Percentiles rank a stretch among this genome's conserved stretches.
These are phyloP conservation scores for Gymnocheta viridis DNA, from an alignment of 2,888 invertebrate genomes.

Conservation along the genomic window DNA sequence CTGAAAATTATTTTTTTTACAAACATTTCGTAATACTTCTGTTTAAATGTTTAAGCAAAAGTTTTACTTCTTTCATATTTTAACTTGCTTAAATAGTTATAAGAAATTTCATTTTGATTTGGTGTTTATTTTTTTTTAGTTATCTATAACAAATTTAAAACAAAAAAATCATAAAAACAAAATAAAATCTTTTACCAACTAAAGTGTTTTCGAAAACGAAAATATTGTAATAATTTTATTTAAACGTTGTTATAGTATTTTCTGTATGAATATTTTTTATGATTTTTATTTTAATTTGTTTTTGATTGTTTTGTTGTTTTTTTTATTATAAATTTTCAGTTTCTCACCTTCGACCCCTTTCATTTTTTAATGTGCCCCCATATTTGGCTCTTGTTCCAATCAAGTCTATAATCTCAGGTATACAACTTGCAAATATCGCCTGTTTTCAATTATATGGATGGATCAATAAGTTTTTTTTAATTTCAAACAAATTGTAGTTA, in stretches of 20 bases:
- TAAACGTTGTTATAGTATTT: conserved; percentile 72
- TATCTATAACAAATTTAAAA: conserved; percentile 55
- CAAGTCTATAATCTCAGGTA: conserved; percentile 99
- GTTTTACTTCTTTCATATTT: conserved; percentile 59
- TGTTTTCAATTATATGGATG: conserved; percentile 83
- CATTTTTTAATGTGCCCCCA: conserved; percentile 99
- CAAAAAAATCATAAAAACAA: conserved; percentile 53
- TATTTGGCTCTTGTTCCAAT: conserved; percentile 99
- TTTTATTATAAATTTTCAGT: conserved; percentile 71
- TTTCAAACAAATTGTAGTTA: conserved; percentile 66
- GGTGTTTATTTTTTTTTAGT: conserved; percentile 78
- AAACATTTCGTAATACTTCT: conserved; percentile 44
- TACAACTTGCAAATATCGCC: conserved; percentile 99
- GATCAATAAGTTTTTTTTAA: conserved; percentile 71
- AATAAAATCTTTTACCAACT: conserved; percentile 38
- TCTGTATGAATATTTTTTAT: conserved; percentile 69
- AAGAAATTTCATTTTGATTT: conserved; percentile 81
- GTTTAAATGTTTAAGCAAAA: conserved; percentile 48
- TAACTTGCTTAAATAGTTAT: conserved; percentile 5
- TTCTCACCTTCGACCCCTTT: conserved; percentile 99
- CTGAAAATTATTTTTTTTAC: conserved; percentile 57
- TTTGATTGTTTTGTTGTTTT: conserved; percentile 61
- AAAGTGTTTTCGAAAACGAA: conserved; percentile 35
- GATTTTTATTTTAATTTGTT: conserved; percentile 66
- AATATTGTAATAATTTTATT: conserved; percentile 63